Evolutionary conservation across 2,888 invertebrate genomes (phyloP), one percentile per base, ranked within the genome.

Genomic region (Drosophila mercatorum): DNA sequence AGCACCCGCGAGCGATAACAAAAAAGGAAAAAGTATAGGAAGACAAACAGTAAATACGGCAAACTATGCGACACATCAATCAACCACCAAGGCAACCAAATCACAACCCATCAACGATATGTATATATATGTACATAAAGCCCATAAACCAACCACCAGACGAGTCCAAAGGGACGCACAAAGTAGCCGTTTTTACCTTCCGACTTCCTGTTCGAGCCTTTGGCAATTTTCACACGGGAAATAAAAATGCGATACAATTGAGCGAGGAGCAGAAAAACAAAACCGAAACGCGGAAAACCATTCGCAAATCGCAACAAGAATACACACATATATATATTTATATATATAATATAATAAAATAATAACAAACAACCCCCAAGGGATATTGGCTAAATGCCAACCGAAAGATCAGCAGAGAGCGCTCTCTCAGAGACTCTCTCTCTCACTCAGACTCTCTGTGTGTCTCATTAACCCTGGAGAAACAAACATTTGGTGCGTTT

Each of bases 231-330:
- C 86, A 86, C 86, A 86, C 86, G 86, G 86, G 86, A 86, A 86
- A 89, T 88, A 86, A 86, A 88, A 83, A 85, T 81, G 81, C 78
- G 88, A 77, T 88, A 88, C 88, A 89, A 88, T 81, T 51, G 63
- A 73, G 75, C 56, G 78, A 84, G 87, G 71, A 59, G 78, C 72
- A 67, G 85, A 87, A 89, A 81, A 87, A 89, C 85, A 80, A 88
- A 89, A 82, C 83, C 73, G 74, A 89, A 88, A 86, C 88, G 88
- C 88, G 86, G 90, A 86, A 86, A 86, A 86, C 81, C 90, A 86
- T 86, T 86, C 88, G 86, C 90, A 88, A 86, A 86, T 89, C 83
- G 82, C 84, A 75, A 63, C 74, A 68, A 66, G 44, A 60, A 40
- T 38, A 7, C 14, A 47, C 31, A 28, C 46, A 58, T 44, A 59